Conservation (phyloP, 2,888 invertebrate genomes). For the Tupiocoris notatus region DNA sequence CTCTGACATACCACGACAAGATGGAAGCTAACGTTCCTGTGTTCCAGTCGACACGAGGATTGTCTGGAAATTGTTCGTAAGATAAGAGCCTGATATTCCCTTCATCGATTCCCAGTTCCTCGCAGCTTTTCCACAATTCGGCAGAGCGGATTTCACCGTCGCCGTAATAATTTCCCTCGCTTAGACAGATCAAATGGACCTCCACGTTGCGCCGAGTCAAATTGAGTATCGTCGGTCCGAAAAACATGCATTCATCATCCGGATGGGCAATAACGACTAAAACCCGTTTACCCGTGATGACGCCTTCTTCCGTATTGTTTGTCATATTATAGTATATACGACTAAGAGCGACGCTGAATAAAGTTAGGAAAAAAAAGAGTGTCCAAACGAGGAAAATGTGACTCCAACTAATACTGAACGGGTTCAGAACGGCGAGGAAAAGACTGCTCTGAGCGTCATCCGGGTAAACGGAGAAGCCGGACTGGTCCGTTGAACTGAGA, state of each 20-base stretch:
- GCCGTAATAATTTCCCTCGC: constrained; percentile 75
- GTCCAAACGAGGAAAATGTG: constrained; percentile 1
- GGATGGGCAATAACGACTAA: constrained; percentile 91
- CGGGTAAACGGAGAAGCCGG: not conserved
- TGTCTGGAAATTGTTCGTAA: constrained; percentile 70
- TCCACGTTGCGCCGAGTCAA: constrained; percentile 68
- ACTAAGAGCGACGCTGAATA: constrained; percentile 21
- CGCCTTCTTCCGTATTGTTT: not conserved
- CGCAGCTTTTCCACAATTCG: constrained; percentile 81
- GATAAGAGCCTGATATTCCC: constrained; percentile 68
- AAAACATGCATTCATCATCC: constrained; percentile 99
- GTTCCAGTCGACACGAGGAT: constrained; percentile 75
- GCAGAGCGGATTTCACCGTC: constrained; percentile 65
- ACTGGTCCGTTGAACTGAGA: not conserved
- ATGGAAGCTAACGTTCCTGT: constrained; percentile 63
- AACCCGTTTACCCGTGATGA: constrained; percentile 56
- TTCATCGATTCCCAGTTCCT: constrained; percentile 72
- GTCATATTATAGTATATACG: constrained; percentile 11
- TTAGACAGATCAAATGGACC: constrained; percentile 80
- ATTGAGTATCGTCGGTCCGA: constrained; percentile 82
- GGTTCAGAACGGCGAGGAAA: not conserved
- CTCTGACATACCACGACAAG: constrained; percentile 64
- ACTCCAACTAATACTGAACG: constrained; percentile 6
- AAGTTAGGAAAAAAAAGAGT: constrained; percentile 22
- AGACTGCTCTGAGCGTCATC: not conserved